Evolutionary conservation across 1,140 invertebrate genomes (phyloP).

Genomic region (Nymphalis io): DNA sequence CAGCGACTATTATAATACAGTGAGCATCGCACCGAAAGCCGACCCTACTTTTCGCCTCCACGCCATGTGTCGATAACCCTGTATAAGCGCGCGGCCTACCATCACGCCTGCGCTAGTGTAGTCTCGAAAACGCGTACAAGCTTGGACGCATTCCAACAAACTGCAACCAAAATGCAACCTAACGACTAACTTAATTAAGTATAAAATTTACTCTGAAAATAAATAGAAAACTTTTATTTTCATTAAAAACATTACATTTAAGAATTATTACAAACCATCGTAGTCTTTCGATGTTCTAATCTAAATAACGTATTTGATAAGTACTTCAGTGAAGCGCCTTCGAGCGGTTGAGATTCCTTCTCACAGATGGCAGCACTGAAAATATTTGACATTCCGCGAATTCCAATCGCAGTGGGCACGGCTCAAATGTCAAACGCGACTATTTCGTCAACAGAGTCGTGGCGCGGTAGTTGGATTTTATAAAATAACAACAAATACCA

Average conservation of each 20-base stretch:
- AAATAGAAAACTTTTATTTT: no score
- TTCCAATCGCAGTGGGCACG: conserved; percentile 79
- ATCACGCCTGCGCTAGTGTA: conserved; percentile 70
- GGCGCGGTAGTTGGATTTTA: conserved; percentile 78
- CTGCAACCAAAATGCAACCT: conserved; percentile 52
- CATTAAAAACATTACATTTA: not conserved
- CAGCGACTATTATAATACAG: conserved; percentile 40
- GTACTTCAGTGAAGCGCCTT: conserved; percentile 66
- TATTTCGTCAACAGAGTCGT: conserved; percentile 81
- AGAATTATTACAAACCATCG: not conserved
- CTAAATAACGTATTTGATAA: conserved; percentile 36
- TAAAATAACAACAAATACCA: conserved; percentile 77
- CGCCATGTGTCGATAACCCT: conserved; percentile 76
- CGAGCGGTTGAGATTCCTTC: conserved; percentile 56
- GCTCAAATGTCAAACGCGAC: conserved; percentile 82
- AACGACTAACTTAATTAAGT: conserved; percentile 40
- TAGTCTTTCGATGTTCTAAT: conserved; percentile 24
- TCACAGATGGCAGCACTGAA: conserved; percentile 78
- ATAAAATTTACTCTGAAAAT: no score
- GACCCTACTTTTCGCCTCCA: conserved; percentile 71
- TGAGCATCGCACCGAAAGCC: conserved; percentile 44
- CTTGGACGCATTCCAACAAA: conserved; percentile 68
- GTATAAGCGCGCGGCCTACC: conserved; percentile 67
- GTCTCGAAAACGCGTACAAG: conserved; percentile 65
- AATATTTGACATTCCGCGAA: conserved; percentile 80